Conservation (phyloP, 1,140 invertebrate genomes). For the Habropoda laboriosa region DNA sequence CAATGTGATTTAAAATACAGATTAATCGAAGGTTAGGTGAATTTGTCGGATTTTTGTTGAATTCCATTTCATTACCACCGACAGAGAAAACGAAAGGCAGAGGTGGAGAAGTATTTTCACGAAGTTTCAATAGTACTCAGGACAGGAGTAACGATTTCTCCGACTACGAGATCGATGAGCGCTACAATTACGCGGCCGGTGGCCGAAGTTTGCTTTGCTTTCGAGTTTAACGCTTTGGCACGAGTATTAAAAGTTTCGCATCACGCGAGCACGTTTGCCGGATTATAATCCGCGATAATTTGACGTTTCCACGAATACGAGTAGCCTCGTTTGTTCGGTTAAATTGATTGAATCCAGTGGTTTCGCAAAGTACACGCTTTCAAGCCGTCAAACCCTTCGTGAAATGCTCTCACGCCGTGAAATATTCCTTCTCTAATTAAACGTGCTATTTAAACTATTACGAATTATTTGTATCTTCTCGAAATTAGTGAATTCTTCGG, state of each 20-base stretch:
- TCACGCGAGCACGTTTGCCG: slow-evolving; percentile 50
- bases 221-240: slow-evolving; percentile 57
- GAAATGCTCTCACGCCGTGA: neutral
- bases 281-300: slow-evolving; percentile 63
- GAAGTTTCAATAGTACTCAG: slow-evolving; percentile 34
- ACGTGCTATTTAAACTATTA: neutral
- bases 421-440: neutral
- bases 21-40: too few relatives aligned
- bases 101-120: neutral
- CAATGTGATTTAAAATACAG: too few relatives aligned
- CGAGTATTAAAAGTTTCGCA: slow-evolving; percentile 62
- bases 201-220: slow-evolving; percentile 63
- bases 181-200: slow-evolving; percentile 54
- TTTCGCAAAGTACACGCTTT: neutral
- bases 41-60: neutral
- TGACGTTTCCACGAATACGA: slow-evolving; percentile 55
- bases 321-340: slow-evolving; percentile 27
- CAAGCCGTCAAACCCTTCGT: neutral
- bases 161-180: slow-evolving; percentile 51
- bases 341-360: slow-evolving; percentile 36
- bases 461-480: neutral
- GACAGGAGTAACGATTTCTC: slow-evolving; percentile 47
- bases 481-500: too few relatives aligned
- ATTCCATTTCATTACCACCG: neutral
- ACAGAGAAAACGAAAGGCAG: neutral